phyloP scores from a whole-genome alignment of 2,797 vertebrate species.

The Aselliscus stoliczkanus region DNA sequence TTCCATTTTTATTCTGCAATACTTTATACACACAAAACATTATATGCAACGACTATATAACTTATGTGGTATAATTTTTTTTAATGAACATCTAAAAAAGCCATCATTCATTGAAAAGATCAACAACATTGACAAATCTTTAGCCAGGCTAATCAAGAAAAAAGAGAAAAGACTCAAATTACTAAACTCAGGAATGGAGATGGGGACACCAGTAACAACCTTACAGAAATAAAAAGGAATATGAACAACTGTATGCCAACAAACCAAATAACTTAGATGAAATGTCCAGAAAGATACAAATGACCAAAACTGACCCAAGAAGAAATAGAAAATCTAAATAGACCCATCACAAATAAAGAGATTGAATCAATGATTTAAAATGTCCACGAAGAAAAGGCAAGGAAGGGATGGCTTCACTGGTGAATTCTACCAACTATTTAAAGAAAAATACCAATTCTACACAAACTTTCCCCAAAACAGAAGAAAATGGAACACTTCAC shows the following conservation, averaged over 20 bases:
- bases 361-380: not conserved
- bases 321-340: not conserved
- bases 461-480: not conserved
- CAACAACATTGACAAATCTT: not conserved
- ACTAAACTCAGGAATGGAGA: not conserved
- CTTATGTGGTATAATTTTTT: not conserved
- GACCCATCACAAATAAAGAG: not conserved
- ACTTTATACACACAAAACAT: not conserved
- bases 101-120: not conserved
- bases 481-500: not conserved
- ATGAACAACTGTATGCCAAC: not conserved
- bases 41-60: not conserved
- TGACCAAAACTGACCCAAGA: not conserved
- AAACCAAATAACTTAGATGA: not conserved
- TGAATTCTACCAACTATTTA: not conserved
- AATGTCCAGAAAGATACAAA: not conserved
- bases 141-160: not conserved
- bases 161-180: not conserved
- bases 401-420: not conserved
- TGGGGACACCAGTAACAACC: not conserved
- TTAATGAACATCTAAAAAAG: not conserved
- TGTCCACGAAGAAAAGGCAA: not conserved
- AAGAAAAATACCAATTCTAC: not conserved
- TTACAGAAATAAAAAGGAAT: not conserved
- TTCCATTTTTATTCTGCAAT: not conserved